Base-by-base conservation (phyloP, 2,888 invertebrate species). In the Nomada fabriciana region DNA sequence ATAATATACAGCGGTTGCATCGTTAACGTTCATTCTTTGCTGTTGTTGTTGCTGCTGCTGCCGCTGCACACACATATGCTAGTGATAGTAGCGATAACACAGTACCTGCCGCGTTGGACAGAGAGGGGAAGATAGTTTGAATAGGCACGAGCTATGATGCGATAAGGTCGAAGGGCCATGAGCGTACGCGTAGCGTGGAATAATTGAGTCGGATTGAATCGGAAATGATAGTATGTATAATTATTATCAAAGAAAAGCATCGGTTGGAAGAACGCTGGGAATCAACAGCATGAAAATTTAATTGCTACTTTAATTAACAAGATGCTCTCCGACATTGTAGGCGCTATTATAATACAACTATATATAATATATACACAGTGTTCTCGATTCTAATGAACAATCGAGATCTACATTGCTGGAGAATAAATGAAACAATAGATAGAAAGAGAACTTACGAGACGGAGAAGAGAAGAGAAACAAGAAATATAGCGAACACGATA, bases 301-400 rank as follows among this genome's bases (percentile, higher is more conserved):
- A 77, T 80, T 67, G 69, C 61, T 80, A 74, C 69, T 65, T 70
- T 70, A 55, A 80, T 61, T 55, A 82, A 80, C 70, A 59, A 75
- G 75, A 65, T 55, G 67, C 47, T 60, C 59, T 77, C 69, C 72
- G 42, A 52, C 60, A 61, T 60, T 71, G 15, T 20, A 13, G 15
- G 7, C 13, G 13, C 59, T 29, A 47, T 42, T 36, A 36, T 36
- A 36, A 43, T 47, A 57, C 55, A 18, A 25, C 25, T 23, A 59
- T 23, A 52, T 47, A 15, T 11, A 36, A 36, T 36, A 36, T 36
- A 7, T 36, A 36, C 36, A 36, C 36, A 36, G 36, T 36, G 36
- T 7, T 5, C 36, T 36, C 36, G 36, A 36, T 36, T 36, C 36
- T 36, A 36, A 36, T 43, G 10, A 10, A 5, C 18, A 60, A 55